Percentiles rank a stretch among this genome's conserved stretches.
Evolutionary conservation across 2,797 vertebrate genomes (phyloP).

Genomic region (Ctenopoma multispine): DNA sequence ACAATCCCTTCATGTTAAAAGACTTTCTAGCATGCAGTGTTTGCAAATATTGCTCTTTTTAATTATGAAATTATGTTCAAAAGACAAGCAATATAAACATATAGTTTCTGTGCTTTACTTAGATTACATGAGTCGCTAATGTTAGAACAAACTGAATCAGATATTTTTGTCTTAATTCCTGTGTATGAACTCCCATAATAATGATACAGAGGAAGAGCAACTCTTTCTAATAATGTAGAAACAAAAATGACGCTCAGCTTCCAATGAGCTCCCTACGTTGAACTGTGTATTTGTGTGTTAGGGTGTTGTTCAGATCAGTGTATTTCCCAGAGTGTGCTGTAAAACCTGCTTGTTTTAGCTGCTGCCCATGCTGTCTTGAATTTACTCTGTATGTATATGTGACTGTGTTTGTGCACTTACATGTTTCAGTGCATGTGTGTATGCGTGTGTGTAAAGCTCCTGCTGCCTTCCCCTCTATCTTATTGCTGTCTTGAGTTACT

Average conservation of each 20-base stretch:
- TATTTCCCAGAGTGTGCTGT: conserved; percentile 22
- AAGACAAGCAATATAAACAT: background rate
- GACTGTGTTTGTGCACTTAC: conserved; percentile 41
- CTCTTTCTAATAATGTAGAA: background rate
- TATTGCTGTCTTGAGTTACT: conserved; percentile 87
- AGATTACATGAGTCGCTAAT: background rate
- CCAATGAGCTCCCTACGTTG: background rate
- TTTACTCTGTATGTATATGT: conserved; percentile 46
- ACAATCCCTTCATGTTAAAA: no score
- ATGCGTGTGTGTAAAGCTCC: conserved; percentile 76
- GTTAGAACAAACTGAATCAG: background rate
- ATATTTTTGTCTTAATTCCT: background rate
- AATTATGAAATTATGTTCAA: background rate
- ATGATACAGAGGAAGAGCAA: background rate
- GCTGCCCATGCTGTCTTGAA: conserved; percentile 27
- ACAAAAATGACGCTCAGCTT: background rate
- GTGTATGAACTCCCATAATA: background rate
- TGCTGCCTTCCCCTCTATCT: conserved; percentile 75
- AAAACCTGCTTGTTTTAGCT: conserved; percentile 52
- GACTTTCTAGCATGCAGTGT: no score
- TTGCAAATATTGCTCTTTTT: no score
- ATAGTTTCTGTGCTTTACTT: no score
- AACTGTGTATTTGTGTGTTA: conserved; percentile 14
- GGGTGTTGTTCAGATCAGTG: conserved; percentile 16
- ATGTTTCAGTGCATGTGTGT: conserved; percentile 32